Base-by-base conservation (phyloP, 2,888 invertebrate species). In the Melikaiella ostensackeni region DNA sequence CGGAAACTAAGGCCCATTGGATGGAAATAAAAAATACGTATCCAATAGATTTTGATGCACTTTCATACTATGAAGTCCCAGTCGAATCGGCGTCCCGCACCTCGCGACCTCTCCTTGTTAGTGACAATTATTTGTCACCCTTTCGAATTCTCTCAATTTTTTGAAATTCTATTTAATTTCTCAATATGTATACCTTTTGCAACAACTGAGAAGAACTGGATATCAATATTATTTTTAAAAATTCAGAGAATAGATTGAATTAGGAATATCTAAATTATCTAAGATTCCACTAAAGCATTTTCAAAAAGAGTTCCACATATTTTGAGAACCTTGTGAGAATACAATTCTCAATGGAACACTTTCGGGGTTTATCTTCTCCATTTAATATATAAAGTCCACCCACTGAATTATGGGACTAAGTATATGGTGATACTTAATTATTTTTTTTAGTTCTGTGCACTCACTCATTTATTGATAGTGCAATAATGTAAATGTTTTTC, bases 51-150 rank as follows among this genome's bases (percentile, higher is more conserved):
- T n/a, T n/a, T n/a, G n/a, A n/a, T n/a, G n/a, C n/a, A n/a, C n/a
- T n/a, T n/a, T n/a, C n/a, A n/a, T n/a, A n/a, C n/a, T n/a, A n/a
- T n/a, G n/a, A n/a, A n/a, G n/a, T n/a, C n/a, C n/a, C n/a, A n/a
- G n/a, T n/a, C n/a, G n/a, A n/a, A n/a, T n/a, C n/a, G n/a, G n/a
- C n/a, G n/a, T n/a, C n/a, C n/a, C n/a, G n/a, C n/a, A n/a, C n/a
- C n/a, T n/a, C n/a, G n/a, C n/a, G n/a, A n/a, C n/a, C n/a, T n/a
- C n/a, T n/a, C n/a, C n/a, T n/a, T n/a, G n/a, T n/a, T 7, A 42
- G 42, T 66, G 24, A 64, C 63, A 64, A 66, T 21, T 16, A 66
- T 42, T 42, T 42, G 27, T 46, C 66, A 66, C 27, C 42, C 16
- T 9, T 27, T 1, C 13, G 27, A 30, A 66, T 66, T 66, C 46